Evolutionary conservation across 1,140 invertebrate species (phyloP), one percentile per base, ranked within the genome.

Genomic region (Drosophila guanche): DNA sequence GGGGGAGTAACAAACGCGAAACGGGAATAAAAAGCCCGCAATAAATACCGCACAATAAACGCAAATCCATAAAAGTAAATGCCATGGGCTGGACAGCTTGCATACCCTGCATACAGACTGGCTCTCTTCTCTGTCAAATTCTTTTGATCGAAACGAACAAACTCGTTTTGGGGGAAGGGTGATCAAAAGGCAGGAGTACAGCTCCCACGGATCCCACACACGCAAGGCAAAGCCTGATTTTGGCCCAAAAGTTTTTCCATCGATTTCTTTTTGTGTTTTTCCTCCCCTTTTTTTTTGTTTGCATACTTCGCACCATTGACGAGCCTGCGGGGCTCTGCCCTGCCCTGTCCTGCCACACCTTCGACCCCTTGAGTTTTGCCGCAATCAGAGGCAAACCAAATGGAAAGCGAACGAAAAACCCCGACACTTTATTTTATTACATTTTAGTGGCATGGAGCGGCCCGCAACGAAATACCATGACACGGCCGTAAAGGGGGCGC

Each of bases 31-130:
- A 56, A 63, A 67, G 43, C 40, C 79, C 74, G 70, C 79, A 83
- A 78, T 83, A 83, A 83, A 83, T 83, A 83, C 79, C 79, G 74
- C 79, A 68, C 79, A 83, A 83, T 83, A 83, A 83, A 83, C 75
- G 57, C 43, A 74, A 74, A 83, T 70, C 69, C 73, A 73, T 81
- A 65, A 79, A 80, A 72, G 4, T 29, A 71, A 50, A 54, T 53
- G 40, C 29, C 25, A 62, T 5, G 12, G 14, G 16, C 47, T 53
- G 20, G 10, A 55, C 58, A 20, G 37, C 43, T 25, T 25, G 33
- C 22, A 37, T 47, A 71, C 48, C n/a, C 51, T 43, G 47, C 22
- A 45, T 8, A 12, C 0, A 1, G 1, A 6, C n/a, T 25, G 12
- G 16, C 57, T 4, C 2, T 4, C 1, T 4, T 10, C 4, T 37